Evolutionary conservation across 2,888 invertebrate species (phyloP), one percentile per base, ranked within the genome.

Genomic region (Phorcus lineatus): DNA sequence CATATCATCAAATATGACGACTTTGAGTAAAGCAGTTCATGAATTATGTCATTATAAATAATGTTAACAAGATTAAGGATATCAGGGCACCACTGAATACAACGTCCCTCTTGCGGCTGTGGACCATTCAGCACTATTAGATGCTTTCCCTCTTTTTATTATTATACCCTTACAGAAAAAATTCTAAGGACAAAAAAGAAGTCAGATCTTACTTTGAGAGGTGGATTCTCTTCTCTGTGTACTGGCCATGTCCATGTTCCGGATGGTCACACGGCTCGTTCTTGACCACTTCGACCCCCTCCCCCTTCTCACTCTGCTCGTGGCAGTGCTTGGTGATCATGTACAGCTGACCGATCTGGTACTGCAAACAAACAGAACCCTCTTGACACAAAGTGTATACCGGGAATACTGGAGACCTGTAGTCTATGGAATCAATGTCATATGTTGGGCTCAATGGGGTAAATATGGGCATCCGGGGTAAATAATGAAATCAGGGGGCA

Each of bases 261-360:
- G 96, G 95, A 94, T 98, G 96, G 84, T 95, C 95, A 89, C 96
- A 96, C 82, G 96, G 95, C 83, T 95, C 95, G 93, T 97, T 98
- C 82, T 96, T 96, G 11, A 98, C 95, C 0, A 98, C 97, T 92
- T 98, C 97, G 0, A 98, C 97, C 2, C 98, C 98, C 93, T 97
- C 97, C 0, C 97, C 97, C 83, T 96, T 95, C 85, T 96, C 96
- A 0, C 97, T 97, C 91, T 98, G 97, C 91, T 98, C 97, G 89
- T 96, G 95, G 92, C 97, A 97, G 92, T 98, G 98, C 77, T 97
- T 95, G 1, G 97, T 97, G 90, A 98, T 98, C 98, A 98, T 98
- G 93, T 97, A 98, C 82, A 98, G 94, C 92, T 98, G 98, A 0
- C 98, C 98, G 87, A 97, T 96, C 86, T 95, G 96, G 93, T 98